Base-by-base conservation (phyloP, 2,797 vertebrate genomes). In the Helostoma temminkii region DNA sequence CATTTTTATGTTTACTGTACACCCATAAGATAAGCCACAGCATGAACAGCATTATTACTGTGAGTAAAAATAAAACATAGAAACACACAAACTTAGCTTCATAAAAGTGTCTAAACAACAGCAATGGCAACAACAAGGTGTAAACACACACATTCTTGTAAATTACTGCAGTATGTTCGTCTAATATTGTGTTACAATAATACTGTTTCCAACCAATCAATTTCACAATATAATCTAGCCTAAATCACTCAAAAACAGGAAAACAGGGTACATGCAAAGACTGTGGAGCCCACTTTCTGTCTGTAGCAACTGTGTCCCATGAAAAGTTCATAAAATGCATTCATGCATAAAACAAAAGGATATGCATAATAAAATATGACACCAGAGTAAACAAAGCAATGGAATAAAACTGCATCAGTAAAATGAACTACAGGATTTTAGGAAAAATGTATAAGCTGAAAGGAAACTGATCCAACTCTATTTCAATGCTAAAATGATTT, bases 401-500 rank as follows among this genome's bases (percentile, higher is more conserved):
- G n/a, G n/a, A n/a, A n/a, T n/a, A n/a, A 46, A 5, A 21, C 3
- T 45, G 21, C 14, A 52, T 45, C 19, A 62, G 14, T 9, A 12
- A 32, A 63, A 47, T 22, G 2, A 28, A 45, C 7, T 2, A 14
- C 0, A 19, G 28, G 21, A 46, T 57, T 65, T 45, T 12, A 25
- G 24, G 22, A 37, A 46, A 74, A 46, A 45, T 56, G 21, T 25
- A 46, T 26, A 37, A 37, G 15, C 55, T 5, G 9, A 68, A 25
- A 66, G 21, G 2, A 60, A 43, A 55, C 22, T 8, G 19, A 53
- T 48, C 19, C 26, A 53, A 55, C 16, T 45, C 14, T 4, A 45
- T 19, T 73, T 32, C 8, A 18, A 9, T 11, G 62, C 26, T 21
- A 67, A 45, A 32, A 62, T 48, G 34, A 72, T 73, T 55, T 53